Base-by-base conservation (phyloP, 2,888 invertebrate species). In the Cerastoderma edule region DNA sequence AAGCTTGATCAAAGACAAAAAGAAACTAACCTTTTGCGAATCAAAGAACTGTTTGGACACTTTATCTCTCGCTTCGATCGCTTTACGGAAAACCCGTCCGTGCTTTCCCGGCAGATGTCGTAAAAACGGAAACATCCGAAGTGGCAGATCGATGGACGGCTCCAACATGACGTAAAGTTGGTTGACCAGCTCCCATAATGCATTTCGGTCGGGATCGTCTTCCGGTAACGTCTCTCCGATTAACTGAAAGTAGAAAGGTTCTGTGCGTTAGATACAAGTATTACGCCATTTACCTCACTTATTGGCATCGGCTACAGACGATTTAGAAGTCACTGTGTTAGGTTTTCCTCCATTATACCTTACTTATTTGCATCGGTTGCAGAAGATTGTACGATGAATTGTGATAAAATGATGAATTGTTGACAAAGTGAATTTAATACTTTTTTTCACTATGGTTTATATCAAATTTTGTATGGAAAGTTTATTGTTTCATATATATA, bases 171-270 rank as follows among this genome's bases (percentile, higher is more conserved):
- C 27, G 54, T 75, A 81, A 13, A 81, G 73, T 28, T 33, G 33
- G 30, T 81, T 70, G 10, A 78, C 70, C n/a, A 81, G 46, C 10
- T 81, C 78, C 81, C 81, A 81, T n/a, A 81, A 66, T 53, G 72
- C 71, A 48, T 76, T 65, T 3, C 46, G 46, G 19, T 81, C 81
- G 2, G 75, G 73, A 28, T 81, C 76, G 30, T 75, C 75, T 64
- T 73, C 78, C 30, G 81, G 75, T 35, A 81, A 44, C 6, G 78
- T 73, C 28, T 75, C 73, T 32, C 81, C 81, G 28, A 76, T 81
- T 64, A 81, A 65, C 81, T 81, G 78, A 56, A 75, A 75, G 33
- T 33, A 54, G 54, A 64, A 28, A 53, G 44, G 44, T 44, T 44
- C 10, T 13, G 16, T 44, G 44, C 44, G 8, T 13, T 16, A 44